These are phyloP conservation scores for Heterochromis multidens DNA, from an alignment of 2,113 vertebrate genomes.

Conservation along the genomic window DNA sequence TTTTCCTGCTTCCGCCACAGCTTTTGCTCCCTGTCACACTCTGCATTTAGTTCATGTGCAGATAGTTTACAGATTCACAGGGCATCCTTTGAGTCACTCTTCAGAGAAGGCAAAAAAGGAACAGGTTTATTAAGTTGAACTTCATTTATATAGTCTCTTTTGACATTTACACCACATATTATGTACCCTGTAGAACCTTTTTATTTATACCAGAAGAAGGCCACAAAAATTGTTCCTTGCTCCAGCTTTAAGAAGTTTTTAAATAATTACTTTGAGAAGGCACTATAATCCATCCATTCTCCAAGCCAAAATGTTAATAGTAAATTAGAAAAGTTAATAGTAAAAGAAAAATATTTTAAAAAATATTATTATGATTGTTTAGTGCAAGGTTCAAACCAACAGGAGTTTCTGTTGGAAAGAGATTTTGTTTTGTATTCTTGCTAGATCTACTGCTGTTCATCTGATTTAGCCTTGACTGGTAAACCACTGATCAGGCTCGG, in stretches of 20 bases:
- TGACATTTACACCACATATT: background rate
- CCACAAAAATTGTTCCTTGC: background rate
- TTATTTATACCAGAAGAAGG: background rate
- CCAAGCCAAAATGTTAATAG: background rate
- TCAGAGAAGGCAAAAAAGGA: background rate
- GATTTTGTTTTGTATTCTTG: background rate
- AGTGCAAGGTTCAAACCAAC: background rate
- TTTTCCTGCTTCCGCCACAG: background rate
- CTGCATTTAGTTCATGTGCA: background rate
- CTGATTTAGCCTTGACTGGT: fast-evolving
- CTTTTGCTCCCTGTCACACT: background rate
- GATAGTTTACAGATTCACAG: background rate
- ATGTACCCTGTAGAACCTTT: background rate
- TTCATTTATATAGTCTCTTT: background rate
- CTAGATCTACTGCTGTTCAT: fast-evolving
- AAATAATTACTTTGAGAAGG: background rate
- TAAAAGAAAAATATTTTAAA: background rate
- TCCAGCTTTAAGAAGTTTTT: background rate
- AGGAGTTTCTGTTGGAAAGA: background rate
- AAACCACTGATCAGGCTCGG: background rate
- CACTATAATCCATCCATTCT: background rate
- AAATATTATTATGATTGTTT: background rate
- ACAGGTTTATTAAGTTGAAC: background rate
- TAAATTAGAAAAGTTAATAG: background rate
- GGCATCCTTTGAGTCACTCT: background rate